These are phyloP conservation scores for Tetramorium simillimum DNA, from an alignment of 1,140 invertebrate species.

Conservation along the genomic window DNA sequence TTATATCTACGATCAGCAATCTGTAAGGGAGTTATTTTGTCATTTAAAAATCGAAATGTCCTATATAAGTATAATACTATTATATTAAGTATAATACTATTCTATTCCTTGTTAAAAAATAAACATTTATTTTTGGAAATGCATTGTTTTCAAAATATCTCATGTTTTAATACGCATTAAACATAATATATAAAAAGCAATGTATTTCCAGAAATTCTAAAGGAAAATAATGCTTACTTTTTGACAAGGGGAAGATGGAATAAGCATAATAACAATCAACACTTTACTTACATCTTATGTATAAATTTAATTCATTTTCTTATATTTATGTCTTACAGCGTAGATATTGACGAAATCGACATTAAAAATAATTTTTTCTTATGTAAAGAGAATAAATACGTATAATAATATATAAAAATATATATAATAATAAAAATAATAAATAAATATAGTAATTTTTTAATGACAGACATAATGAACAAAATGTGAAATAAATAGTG, in stretches of 20 bases:
- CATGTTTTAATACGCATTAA: neutral
- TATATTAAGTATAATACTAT: neutral
- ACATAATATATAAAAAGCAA: neutral
- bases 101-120: neutral
- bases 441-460: neutral
- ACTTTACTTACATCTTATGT: neutral
- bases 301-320: neutral
- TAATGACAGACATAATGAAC: neutral
- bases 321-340: neutral
- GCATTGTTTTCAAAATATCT: neutral
- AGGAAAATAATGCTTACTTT: neutral
- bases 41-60: neutral
- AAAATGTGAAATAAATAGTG: neutral
- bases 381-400: no score
- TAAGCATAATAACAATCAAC: neutral
- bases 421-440: no score
- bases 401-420: no score
- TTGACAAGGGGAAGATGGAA: neutral
- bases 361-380: neutral
- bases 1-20: neutral
- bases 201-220: neutral
- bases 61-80: no score
- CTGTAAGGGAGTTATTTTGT: neutral
- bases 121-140: neutral
- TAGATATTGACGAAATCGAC: neutral